Evolutionary conservation across 2,797 vertebrate genomes (phyloP), one percentile per base, ranked within the genome.

Genomic region (Alectoris magna): DNA sequence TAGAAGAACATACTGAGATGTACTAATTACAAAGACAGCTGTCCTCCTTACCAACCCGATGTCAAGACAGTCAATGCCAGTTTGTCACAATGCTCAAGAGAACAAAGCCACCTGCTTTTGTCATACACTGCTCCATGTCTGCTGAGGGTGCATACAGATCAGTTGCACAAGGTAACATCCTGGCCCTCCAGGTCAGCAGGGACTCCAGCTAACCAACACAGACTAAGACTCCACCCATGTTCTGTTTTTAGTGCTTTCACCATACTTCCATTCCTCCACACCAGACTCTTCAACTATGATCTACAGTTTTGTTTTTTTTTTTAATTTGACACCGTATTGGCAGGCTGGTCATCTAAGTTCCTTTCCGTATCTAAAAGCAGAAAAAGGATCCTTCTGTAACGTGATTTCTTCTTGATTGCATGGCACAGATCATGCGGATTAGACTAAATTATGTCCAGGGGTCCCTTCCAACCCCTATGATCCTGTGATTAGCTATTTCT

Each of bases 21-120:
- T 67, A 88, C 91, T 63, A 94, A 96, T 92, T 93, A 96, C 95
- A 78, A 86, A 94, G 84, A 77, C 97, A 97, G 98, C 96, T 96
- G 97, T 90, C 93, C 84, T 96, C 87, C 92, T 94, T 49, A 72
- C 58, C 22, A 17, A 53, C 46, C 59, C 18, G 10, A 3, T 7
- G 63, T 69, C 75, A 87, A 53, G 44, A 59, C 55, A 83, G 55
- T 44, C 75, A 93, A 44, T 44, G 41, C 34, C 21, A 31, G 16
- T 69, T 87, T 77, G 44, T 31, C 74, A 78, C 14, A 49, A 41
- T 2, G 8, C 49, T 48, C 72, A 60, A 19, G 77, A 77, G 72
- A 34, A 84, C 62, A 43, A n/a, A 27, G 36, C 73, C 44, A 55
- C 9, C 10, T 43, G 41, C 44, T 1, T 66, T 31, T 41, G 69